Conservation (phyloP, 2,113 vertebrate genomes). For the Mirza zaza region DNA sequence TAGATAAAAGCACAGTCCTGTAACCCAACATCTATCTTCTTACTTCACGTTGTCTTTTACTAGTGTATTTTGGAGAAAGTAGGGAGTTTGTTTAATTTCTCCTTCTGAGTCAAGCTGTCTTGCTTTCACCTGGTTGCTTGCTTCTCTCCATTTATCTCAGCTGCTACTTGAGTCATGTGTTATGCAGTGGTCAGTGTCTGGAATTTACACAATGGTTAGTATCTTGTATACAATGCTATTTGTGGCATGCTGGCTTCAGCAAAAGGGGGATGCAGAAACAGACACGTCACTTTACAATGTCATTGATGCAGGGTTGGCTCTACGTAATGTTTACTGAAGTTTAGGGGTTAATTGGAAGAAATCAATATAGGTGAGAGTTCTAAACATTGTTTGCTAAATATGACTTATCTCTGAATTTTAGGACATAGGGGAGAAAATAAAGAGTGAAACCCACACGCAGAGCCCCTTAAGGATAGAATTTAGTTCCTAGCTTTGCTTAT, state of each 20-base stretch:
- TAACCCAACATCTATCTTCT: not conserved
- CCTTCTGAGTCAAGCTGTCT: not conserved
- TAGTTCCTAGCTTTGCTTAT: constrained; percentile 26
- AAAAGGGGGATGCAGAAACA: not conserved
- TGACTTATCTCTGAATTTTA: constrained; percentile 30
- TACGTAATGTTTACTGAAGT: not conserved
- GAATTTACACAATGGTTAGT: not conserved
- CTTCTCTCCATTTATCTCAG: not conserved
- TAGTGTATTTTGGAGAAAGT: not conserved
- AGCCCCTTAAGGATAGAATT: not conserved
- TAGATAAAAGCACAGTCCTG: not conserved
- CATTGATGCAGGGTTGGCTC: not conserved
- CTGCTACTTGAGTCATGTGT: not conserved
- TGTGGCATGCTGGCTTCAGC: not conserved
- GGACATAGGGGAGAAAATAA: not conserved
- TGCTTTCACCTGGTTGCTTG: not conserved
- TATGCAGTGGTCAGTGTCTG: not conserved
- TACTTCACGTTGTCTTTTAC: not conserved
- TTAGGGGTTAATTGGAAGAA: not conserved
- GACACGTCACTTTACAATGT: not conserved
- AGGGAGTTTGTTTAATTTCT: not conserved
- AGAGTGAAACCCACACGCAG: not conserved
- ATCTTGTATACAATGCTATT: not conserved
- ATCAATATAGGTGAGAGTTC: not conserved
- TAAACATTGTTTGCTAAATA: not conserved